phyloP scores from a whole-genome alignment of 2,888 invertebrate genomes.

The Trichacis sp. region DNA sequence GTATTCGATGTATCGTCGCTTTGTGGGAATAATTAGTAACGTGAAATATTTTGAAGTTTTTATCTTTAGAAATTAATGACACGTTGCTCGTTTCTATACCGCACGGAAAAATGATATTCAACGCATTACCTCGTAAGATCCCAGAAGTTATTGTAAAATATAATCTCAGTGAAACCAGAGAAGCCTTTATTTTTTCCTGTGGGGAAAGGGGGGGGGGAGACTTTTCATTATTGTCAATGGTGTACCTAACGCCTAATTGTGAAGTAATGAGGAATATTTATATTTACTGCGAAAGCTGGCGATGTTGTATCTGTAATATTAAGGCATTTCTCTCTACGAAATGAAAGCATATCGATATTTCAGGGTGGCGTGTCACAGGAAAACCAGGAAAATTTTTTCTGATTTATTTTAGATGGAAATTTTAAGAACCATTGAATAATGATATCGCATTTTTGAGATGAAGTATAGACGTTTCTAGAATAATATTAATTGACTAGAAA shows the following conservation, averaged over 20 bases:
- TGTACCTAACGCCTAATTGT: not conserved
- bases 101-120: constrained; percentile 22
- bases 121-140: constrained; percentile 39
- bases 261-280: not conserved
- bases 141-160: constrained; percentile 19
- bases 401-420: no score
- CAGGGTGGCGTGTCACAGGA: no score
- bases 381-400: no score
- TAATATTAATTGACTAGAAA: no score
- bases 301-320: not conserved
- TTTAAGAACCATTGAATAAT: no score
- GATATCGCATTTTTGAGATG: no score
- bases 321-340: not conserved
- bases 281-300: not conserved
- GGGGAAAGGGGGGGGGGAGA: no score
- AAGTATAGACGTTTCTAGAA: no score
- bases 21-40: no score
- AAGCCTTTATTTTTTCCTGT: constrained; percentile 32
- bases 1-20: constrained; percentile 18
- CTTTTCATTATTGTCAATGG: not conserved
- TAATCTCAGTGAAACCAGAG: not conserved
- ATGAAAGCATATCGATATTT: not conserved
- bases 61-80: no score
- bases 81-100: constrained; percentile 7
- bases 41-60: no score